These are phyloP conservation scores for Callithrix jacchus DNA, from an alignment of 2,113 vertebrate genomes.

Conservation along the genomic window DNA sequence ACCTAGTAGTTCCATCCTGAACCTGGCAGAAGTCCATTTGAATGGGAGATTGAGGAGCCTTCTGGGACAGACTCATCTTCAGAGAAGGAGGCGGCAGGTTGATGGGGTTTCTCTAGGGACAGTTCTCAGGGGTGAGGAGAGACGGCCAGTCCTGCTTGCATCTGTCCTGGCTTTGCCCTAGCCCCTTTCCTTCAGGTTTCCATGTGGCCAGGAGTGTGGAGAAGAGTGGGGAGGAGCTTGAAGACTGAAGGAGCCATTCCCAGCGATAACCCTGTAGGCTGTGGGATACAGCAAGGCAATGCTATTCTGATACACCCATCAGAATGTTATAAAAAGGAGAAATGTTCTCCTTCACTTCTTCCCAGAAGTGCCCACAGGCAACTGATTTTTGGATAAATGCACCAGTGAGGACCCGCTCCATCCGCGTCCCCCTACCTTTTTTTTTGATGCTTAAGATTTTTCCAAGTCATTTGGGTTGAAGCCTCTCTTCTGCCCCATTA, in stretches of 20 bases:
- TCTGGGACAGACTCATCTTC: neutral
- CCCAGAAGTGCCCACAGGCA: neutral
- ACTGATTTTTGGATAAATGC: neutral
- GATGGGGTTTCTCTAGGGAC: neutral
- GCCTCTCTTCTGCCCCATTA: neutral
- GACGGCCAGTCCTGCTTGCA: rapidly evolving
- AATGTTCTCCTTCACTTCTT: neutral
- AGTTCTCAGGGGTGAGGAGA: neutral
- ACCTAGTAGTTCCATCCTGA: neutral
- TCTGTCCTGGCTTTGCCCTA: neutral
- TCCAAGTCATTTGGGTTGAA: neutral
- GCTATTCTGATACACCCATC: neutral
- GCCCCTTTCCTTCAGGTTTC: neutral
- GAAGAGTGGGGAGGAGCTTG: too few species aligned
- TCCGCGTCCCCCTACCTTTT: rapidly evolving
- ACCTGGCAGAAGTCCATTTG: neutral
- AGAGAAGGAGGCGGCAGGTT: neutral
- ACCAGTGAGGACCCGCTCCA: neutral
- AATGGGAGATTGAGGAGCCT: neutral
- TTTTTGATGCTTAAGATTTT: neutral
- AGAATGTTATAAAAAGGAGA: neutral
- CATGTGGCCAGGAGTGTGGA: too few species aligned
- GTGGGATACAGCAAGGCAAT: too few species aligned
- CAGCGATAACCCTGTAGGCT: neutral
- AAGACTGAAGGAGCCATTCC: neutral